Evolutionary conservation across 2,888 invertebrate species (phyloP), one percentile per base, ranked within the genome.

Genomic region (Diloba caeruleocephala): DNA sequence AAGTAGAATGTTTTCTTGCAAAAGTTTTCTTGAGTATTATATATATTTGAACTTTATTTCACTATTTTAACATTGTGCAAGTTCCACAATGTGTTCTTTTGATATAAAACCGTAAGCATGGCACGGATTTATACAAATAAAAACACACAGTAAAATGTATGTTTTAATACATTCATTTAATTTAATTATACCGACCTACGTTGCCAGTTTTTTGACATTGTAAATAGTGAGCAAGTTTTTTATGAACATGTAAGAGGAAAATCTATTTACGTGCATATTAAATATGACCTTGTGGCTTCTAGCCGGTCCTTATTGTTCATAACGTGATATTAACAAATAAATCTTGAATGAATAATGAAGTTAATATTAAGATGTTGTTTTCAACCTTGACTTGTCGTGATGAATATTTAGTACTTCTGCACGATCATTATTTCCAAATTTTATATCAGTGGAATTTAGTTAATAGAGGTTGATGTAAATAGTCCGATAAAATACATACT

Each of bases 341-440:
- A 53, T 50, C 25, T 49, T 43, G 39, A 61, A 61, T 70, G 53
- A 50, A 52, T 51, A 49, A 69, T 49, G 6, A 42, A 36, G 48
- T 51, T 41, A 55, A 41, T 53, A 26, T 52, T 41, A 52, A 67
- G 32, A 55, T 50, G 55, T 53, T 45, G 19, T 32, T 51, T 41
- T 61, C 37, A 51, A 48, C 71, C 70, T 71, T 73, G 73, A 63
- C 66, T 63, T 45, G 44, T 53, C 52, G 48, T 34, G 54, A 62
- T 53, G 37, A 70, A 60, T 60, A 41, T 64, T 68, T 53, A 68
- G 43, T 39, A 36, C 38, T 50, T 58, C 46, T 52, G 48, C 39
- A 45, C 42, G 52, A 31, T 38, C 42, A 33, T 55, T 10, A 8
- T 59, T 32, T 42, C 51, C 57, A 37, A 58, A 39, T 33, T 6